Evolutionary conservation across 2,113 vertebrate species (phyloP).

Genomic region (Recurvirostra avosetta): DNA sequence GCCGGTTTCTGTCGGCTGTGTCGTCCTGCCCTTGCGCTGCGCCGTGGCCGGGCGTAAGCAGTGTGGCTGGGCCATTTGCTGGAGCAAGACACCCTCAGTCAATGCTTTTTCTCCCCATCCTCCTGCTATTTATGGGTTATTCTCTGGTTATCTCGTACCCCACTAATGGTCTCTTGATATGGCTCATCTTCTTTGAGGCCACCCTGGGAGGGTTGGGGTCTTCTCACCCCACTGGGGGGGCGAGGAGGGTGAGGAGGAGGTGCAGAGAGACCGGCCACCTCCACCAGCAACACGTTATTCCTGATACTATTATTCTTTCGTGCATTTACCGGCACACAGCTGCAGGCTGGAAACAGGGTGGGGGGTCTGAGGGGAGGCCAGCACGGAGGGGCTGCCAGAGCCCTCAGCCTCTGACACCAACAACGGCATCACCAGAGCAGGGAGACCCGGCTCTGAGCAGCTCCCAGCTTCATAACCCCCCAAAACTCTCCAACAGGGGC

Average conservation of each 20-base stretch:
- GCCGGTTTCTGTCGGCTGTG: rapidly evolving
- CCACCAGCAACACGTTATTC: not conserved
- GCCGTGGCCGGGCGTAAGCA: rapidly evolving
- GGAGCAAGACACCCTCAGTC: not conserved
- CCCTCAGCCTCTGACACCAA: not conserved
- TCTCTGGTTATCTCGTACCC: not conserved
- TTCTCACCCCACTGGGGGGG: not conserved
- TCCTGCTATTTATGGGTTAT: not conserved
- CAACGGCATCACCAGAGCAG: not conserved
- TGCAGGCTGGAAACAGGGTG: not conserved
- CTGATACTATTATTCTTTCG: rapidly evolving
- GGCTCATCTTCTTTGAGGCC: not conserved
- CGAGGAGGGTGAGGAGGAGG: not conserved
- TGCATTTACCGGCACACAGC: not conserved
- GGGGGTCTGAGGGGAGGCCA: not conserved
- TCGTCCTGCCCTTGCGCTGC: rapidly evolving
- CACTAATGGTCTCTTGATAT: not conserved
- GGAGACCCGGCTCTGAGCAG: not conserved
- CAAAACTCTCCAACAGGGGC: not conserved
- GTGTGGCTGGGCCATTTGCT: rapidly evolving
- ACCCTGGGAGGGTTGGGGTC: not conserved
- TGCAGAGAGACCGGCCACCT: not conserved
- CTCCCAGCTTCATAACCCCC: not conserved
- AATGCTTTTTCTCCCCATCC: not conserved
- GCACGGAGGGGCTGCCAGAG: not conserved